phyloP scores from a whole-genome alignment of 53 echinoderm and acorn worm genomes.

The Hippasteria phrygiana region DNA sequence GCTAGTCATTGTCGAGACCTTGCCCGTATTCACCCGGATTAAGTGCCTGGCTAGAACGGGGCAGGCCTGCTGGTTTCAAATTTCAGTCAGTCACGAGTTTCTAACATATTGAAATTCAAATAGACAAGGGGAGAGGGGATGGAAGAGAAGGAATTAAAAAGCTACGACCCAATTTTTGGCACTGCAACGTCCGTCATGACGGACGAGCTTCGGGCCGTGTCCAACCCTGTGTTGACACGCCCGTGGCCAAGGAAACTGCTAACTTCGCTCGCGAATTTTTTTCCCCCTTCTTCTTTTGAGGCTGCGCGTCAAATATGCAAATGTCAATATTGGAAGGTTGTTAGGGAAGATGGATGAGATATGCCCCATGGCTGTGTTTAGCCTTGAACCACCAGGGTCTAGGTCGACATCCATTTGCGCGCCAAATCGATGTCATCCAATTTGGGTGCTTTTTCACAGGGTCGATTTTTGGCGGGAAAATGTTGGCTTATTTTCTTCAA shows the following conservation, averaged over 20 bases:
- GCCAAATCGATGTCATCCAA: constrained; percentile 40
- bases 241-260: constrained; percentile 57
- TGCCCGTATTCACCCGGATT: constrained; percentile 45
- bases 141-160: not conserved
- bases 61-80: constrained; percentile 40
- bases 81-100: constrained; percentile 63
- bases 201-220: not conserved
- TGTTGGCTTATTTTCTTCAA: not conserved
- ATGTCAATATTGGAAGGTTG: constrained; percentile 56
- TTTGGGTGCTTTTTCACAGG: not conserved
- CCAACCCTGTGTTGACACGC: constrained; percentile 42
- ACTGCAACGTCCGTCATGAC: constrained; percentile 27
- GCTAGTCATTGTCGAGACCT: constrained; percentile 46
- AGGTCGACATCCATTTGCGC: constrained; percentile 59
- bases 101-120: constrained; percentile 72
- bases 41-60: constrained; percentile 52
- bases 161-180: constrained; percentile 37
- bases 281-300: not conserved
- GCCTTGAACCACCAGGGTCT: constrained; percentile 61
- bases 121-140: constrained; percentile 21
- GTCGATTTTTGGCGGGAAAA: constrained; percentile 5
- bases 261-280: not conserved
- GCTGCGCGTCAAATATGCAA: constrained; percentile 58
- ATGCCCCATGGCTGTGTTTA: constrained; percentile 51
- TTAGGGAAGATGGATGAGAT: constrained; percentile 48